Evolutionary conservation across 2,888 invertebrate genomes (phyloP), one percentile per base, ranked within the genome.

Genomic region (Caenorhabditis sp.): DNA sequence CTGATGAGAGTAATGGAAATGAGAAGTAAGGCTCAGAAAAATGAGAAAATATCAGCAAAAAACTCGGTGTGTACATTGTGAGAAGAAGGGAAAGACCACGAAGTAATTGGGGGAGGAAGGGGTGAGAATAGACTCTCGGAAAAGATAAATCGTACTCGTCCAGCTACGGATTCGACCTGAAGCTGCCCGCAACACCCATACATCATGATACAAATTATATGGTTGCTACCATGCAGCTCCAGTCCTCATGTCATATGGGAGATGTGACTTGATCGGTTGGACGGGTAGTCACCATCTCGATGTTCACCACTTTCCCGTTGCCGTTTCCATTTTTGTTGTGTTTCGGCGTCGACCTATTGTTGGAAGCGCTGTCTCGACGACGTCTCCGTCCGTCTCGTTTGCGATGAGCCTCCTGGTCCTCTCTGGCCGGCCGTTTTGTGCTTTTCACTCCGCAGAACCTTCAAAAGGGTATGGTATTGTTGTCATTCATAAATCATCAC

Each of bases 241-340:
- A 82, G 81, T 62, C 68, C 60, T 82, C 72, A 82, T 77, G 77
- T 82, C 81, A 82, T 77, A 82, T 64, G 24, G 81, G 77, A 22
- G 81, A 58, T 26, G 70, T 35, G 35, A 53, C 32, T 35, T 65
- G 20, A n/a, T 70, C 72, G n/a, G 62, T 18, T 24, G 51, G 24
- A n/a, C 40, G 50, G 20, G 61, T 61, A 8, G 60, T 65, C 9
- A 77, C 70, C 67, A 77, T 69, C 26, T 77, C 81, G 37, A 77
- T 53, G 53, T 77, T 71, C 44, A 71, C 67, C 4, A 71, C n/a
- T 26, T 77, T 82, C 9, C 81, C 77, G 56, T 77, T 80, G 13
- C 61, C 76, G 32, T 74, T 74, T 20, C 65, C 61, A 40, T 67
- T 62, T 24, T 51, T 51, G 28, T 56, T 64, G 35, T 69, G 32